These are phyloP conservation scores for Meriones psammophilus DNA, from an alignment of 2,797 vertebrate genomes.

Conservation along the genomic window DNA sequence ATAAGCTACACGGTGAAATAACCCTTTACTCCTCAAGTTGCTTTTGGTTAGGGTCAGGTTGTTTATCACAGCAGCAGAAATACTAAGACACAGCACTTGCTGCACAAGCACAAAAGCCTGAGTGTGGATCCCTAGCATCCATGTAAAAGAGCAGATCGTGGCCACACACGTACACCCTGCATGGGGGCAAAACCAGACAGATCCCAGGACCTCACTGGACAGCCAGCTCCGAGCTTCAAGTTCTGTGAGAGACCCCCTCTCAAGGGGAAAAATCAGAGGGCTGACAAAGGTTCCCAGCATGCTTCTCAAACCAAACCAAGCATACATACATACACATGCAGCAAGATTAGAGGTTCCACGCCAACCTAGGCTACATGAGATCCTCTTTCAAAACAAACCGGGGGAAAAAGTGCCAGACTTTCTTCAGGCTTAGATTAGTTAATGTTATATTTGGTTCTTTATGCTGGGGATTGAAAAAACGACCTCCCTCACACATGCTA, in stretches of 20 bases:
- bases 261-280: neutral
- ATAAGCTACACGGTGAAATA: neutral
- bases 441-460: neutral
- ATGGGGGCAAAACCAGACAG: neutral
- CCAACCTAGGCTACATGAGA: neutral
- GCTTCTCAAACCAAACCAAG: neutral
- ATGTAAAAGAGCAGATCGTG: neutral
- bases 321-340: neutral
- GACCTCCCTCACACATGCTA: neutral
- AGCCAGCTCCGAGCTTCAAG: neutral
- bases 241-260: neutral
- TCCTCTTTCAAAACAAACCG: neutral
- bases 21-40: neutral
- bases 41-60: neutral
- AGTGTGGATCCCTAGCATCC: neutral
- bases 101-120: neutral
- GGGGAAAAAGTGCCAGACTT: neutral
- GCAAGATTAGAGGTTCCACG: neutral
- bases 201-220: neutral
- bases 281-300: neutral
- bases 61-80: neutral
- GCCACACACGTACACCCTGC: neutral
- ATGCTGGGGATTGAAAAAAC: neutral
- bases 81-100: neutral
- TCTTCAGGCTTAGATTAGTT: constrained; percentile 32